Conservation (phyloP, 2,113 vertebrate species). For the Entomyzon cyanotis region DNA sequence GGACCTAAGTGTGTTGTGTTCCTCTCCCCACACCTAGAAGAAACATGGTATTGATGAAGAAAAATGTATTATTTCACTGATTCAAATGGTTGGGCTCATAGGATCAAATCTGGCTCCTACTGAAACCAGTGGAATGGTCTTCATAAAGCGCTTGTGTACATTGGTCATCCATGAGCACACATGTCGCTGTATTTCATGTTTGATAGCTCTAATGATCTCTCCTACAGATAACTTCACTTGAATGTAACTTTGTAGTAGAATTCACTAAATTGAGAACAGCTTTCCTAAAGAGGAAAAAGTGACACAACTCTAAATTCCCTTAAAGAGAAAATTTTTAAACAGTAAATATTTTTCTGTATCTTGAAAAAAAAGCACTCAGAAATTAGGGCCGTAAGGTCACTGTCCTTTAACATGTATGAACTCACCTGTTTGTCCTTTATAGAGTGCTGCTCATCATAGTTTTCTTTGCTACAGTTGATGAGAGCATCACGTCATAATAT, state of each 20-base stretch:
- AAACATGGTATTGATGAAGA: neutral
- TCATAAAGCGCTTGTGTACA: neutral
- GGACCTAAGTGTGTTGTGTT: neutral
- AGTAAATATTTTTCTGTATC: neutral
- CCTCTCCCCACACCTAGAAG: neutral
- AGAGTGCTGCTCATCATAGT: neutral
- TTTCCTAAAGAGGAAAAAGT: neutral
- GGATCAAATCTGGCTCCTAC: neutral
- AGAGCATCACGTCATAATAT: neutral
- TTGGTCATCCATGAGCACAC: accelerated
- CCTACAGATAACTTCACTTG: neutral
- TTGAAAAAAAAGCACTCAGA: neutral
- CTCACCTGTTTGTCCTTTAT: neutral
- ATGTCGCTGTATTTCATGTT: accelerated
- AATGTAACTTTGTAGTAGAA: neutral
- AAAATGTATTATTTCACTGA: neutral
- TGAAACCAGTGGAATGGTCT: neutral
- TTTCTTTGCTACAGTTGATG: neutral
- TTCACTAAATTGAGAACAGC: neutral
- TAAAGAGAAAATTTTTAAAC: neutral
- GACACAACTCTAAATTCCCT: neutral
- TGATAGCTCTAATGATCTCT: neutral
- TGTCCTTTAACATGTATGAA: neutral
- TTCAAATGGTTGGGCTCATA: neutral
- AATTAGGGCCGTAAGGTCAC: neutral